Evolutionary conservation across 2,797 vertebrate species (phyloP).

Genomic region (Chiloscyllium punctatum): DNA sequence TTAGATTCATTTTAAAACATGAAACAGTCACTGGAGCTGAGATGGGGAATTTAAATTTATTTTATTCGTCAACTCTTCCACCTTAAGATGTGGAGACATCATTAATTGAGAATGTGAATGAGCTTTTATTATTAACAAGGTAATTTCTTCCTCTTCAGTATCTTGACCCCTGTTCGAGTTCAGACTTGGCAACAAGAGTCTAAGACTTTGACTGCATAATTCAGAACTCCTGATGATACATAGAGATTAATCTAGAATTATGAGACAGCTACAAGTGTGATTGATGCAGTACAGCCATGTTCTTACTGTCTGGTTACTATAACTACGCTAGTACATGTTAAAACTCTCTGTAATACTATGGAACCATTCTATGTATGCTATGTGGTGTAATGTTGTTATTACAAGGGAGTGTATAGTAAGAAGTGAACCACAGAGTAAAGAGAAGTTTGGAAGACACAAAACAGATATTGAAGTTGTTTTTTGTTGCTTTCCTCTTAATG

Average conservation of each 20-base stretch:
- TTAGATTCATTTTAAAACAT: background rate
- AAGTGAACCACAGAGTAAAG: background rate
- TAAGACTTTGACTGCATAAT: background rate
- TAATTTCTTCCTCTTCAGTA: background rate
- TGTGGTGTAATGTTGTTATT: background rate
- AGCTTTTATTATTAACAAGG: background rate
- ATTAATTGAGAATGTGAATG: background rate
- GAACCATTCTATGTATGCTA: background rate
- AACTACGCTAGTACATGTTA: background rate
- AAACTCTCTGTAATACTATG: too few relatives aligned
- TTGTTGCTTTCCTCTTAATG: background rate
- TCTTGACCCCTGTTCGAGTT: background rate
- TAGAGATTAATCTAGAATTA: background rate
- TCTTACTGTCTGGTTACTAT: background rate
- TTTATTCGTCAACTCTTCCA: background rate
- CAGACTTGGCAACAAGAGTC: background rate
- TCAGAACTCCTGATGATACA: background rate
- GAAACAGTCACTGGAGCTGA: background rate
- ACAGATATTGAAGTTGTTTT: background rate
- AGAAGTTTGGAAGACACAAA: background rate
- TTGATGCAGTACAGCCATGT: background rate
- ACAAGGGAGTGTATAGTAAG: background rate
- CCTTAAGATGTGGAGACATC: background rate
- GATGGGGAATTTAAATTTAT: background rate
- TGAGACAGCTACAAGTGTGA: background rate